Evolutionary conservation across 2,888 invertebrate genomes (phyloP).

Genomic region (Acronicta psi): DNA sequence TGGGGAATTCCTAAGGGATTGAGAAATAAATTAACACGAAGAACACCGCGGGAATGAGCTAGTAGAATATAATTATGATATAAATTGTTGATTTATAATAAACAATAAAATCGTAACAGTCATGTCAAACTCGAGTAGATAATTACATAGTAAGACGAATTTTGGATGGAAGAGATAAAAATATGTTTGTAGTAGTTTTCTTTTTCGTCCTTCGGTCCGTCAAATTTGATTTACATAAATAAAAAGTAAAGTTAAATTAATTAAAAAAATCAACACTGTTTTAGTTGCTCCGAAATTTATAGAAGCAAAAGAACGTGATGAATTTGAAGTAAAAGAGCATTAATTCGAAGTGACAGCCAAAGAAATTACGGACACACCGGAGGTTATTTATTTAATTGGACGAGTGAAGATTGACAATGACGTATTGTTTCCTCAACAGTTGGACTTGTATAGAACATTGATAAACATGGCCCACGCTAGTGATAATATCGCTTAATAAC

Average conservation of each 20-base stretch:
- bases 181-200: not conserved
- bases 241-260: not conserved
- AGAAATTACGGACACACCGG: slow-evolving; percentile 58
- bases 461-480: slow-evolving; percentile 70
- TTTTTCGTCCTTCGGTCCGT: not conserved
- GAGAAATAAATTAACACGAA: too few species aligned
- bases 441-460: slow-evolving; percentile 69
- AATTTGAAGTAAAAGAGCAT: slow-evolving; percentile 51
- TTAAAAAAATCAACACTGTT: slow-evolving; percentile 22
- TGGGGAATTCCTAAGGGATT: too few species aligned
- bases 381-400: slow-evolving; percentile 75
- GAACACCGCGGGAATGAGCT: too few species aligned
- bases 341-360: slow-evolving; percentile 54
- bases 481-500: slow-evolving; percentile 74
- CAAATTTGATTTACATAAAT: slow-evolving; percentile 11
- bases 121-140: too few species aligned
- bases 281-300: slow-evolving; percentile 37
- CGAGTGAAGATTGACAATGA: slow-evolving; percentile 82
- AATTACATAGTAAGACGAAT: too few species aligned
- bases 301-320: slow-evolving; percentile 47
- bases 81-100: too few species aligned
- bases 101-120: too few species aligned
- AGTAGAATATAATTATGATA: too few species aligned
- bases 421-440: slow-evolving; percentile 77
- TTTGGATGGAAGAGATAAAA: too few species aligned